Percentiles rank a stretch among this genome's conserved stretches.
phyloP scores from a whole-genome alignment of 2,113 vertebrate species.

The Oryzias celebensis region DNA sequence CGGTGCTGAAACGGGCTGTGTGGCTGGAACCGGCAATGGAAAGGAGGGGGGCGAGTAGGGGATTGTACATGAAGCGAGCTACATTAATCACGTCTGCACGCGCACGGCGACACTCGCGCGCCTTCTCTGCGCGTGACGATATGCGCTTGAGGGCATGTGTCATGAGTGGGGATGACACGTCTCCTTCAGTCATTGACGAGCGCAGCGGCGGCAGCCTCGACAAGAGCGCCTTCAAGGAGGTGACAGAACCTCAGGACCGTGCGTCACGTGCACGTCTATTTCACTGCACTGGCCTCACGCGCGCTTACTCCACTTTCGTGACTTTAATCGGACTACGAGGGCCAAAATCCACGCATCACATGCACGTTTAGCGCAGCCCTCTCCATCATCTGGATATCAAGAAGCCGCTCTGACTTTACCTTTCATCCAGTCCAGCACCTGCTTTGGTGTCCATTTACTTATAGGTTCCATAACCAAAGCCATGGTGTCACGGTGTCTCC shows the following conservation, averaged over 20 bases:
- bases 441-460: slow-evolving; percentile 91
- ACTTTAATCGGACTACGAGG: slow-evolving; percentile 31
- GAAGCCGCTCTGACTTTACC: slow-evolving; percentile 69
- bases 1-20: slow-evolving; percentile 58
- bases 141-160: slow-evolving; percentile 41
- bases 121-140: slow-evolving; percentile 5
- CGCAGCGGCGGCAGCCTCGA: slow-evolving; percentile 25
- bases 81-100: slow-evolving; percentile 54
- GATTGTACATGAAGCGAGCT: slow-evolving; percentile 51
- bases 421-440: slow-evolving; percentile 93
- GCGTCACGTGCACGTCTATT: slow-evolving; percentile 30
- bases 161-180: slow-evolving; percentile 47
- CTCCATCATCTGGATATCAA: slow-evolving; percentile 20
- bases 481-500: slow-evolving; percentile 86
- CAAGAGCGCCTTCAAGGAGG: slow-evolving; percentile 30
- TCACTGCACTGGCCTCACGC: slow-evolving; percentile 25
- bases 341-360: slow-evolving; percentile 32
- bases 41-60: neutral
- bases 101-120: slow-evolving; percentile 12
- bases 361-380: slow-evolving; percentile 58
- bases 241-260: slow-evolving; percentile 51
- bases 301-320: slow-evolving; percentile 24
- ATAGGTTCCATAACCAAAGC: slow-evolving; percentile 92
- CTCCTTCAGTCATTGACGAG: slow-evolving; percentile 57
- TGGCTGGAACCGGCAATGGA: slow-evolving; percentile 19